Conservation (phyloP, 2,888 invertebrate genomes). For the Steinernema hermaphroditum region DNA sequence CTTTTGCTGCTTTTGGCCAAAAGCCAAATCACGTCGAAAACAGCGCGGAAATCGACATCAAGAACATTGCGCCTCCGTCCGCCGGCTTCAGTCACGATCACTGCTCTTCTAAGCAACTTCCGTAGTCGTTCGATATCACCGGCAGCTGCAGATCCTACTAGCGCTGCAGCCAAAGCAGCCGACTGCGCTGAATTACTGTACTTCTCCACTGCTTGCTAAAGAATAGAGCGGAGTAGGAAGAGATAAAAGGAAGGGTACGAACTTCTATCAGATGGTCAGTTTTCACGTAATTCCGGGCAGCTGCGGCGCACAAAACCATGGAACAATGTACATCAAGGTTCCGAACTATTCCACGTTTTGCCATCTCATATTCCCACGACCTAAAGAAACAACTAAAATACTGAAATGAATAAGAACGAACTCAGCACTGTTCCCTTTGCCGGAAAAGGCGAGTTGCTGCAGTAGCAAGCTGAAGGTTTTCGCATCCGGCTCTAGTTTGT, state of each 20-base stretch:
- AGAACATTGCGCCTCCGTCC: conserved; percentile 25
- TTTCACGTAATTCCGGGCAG: conserved; percentile 45
- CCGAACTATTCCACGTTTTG: conserved; percentile 44
- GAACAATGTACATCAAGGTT: conserved; percentile 45
- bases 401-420: too few species aligned
- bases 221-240: neutral
- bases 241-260: neutral
- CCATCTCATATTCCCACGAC: conserved; percentile 47
- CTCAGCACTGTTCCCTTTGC: conserved; percentile 27
- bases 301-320: conserved; percentile 45
- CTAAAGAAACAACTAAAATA: conserved; percentile 35
- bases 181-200: conserved; percentile 38
- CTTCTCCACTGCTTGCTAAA: conserved; percentile 43
- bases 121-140: conserved; percentile 46
- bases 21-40: conserved; percentile 51
- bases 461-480: conserved; percentile 35
- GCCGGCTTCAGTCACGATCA: neutral
- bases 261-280: conserved; percentile 48
- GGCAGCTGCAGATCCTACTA: conserved; percentile 45
- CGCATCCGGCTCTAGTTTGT: conserved; percentile 32
- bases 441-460: conserved; percentile 33
- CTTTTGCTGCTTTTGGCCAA: conserved; percentile 47
- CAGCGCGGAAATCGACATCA: conserved; percentile 37
- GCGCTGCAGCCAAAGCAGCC: conserved; percentile 46
- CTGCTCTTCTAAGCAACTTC: conserved; percentile 29